Evolutionary conservation across 2,797 vertebrate genomes (phyloP), one percentile per base, ranked within the genome.

Genomic region (Neopelma chrysocephalum): DNA sequence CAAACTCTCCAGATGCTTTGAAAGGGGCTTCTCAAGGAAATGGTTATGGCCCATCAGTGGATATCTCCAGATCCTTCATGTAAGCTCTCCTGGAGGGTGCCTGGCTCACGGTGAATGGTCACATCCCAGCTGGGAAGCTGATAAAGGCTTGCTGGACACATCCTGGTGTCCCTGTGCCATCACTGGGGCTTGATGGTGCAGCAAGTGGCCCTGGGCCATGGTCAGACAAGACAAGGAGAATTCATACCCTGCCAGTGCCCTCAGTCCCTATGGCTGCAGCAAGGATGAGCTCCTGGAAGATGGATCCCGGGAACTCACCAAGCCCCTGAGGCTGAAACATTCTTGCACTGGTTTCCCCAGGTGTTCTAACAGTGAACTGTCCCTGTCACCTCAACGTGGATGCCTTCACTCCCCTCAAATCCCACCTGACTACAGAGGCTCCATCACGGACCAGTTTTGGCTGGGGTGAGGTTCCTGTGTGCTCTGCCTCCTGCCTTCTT

Each of bases 321-420:
- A 57, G 22, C n/a, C 22, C n/a, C 61, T 83, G 77, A 57, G 42
- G 38, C 50, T 65, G 29, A 86, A 80, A 50, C 10, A 14, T 79
- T 54, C 45, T 58, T 17, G 4, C 34, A 32, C 8, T 29, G 40
- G 8, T 54, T 78, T 84, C 34, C 70, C 14, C 34, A 19, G 14
- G 13, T 51, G 18, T 45, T 42, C 58, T 65, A 36, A 23, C 21
- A 89, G 50, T 3, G 2, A 68, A 11, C 23, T 51, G 19, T 69
- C 69, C 6, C 31, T 64, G n/a, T 72, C 60, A 80, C 16, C 4
- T 2, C 58, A 38, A 2, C 0, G 0, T 23, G 7, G 9, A 23
- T 56, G 9, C 15, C 53, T 62, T 71, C 0, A 1, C 6, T 29
- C 27, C 27, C 65, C 6, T 0, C 20, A 32, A 36, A 34, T 15